phyloP scores from a whole-genome alignment of 2,113 vertebrate genomes.

The Rhynchomys soricoides region DNA sequence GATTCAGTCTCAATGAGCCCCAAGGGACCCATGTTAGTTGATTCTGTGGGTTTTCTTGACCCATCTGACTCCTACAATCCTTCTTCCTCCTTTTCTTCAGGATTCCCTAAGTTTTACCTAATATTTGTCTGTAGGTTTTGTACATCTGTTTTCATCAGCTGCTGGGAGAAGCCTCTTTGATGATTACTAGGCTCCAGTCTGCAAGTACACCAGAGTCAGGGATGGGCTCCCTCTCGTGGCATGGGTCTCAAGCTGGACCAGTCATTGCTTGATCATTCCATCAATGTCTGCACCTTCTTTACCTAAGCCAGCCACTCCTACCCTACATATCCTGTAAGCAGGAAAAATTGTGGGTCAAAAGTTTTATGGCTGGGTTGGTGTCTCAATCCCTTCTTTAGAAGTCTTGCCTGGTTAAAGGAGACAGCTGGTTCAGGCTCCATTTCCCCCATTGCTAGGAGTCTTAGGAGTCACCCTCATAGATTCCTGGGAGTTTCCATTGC shows the following conservation, averaged over 20 bases:
- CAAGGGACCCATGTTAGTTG: background rate
- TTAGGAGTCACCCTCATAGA: background rate
- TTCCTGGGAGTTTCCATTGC: background rate
- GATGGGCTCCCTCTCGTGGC: background rate
- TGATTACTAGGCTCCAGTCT: background rate
- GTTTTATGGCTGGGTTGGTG: background rate
- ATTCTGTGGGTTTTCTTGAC: background rate
- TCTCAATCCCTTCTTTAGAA: background rate
- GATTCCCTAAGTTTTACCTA: background rate
- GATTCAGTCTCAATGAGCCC: background rate
- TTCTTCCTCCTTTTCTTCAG: background rate
- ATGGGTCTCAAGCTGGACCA: background rate
- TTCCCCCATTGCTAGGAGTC: background rate
- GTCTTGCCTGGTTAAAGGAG: background rate
- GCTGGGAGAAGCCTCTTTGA: background rate
- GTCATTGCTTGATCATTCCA: background rate
- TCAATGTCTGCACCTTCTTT: background rate
- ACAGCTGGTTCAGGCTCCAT: background rate
- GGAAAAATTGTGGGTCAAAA: background rate
- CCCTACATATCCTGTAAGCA: background rate
- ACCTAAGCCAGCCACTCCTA: background rate
- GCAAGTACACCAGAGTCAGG: background rate
- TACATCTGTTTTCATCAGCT: background rate
- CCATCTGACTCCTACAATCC: background rate
- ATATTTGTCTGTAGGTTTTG: background rate